phyloP scores from a whole-genome alignment of 2,888 invertebrate species.

The Hoplodrina ambigua region DNA sequence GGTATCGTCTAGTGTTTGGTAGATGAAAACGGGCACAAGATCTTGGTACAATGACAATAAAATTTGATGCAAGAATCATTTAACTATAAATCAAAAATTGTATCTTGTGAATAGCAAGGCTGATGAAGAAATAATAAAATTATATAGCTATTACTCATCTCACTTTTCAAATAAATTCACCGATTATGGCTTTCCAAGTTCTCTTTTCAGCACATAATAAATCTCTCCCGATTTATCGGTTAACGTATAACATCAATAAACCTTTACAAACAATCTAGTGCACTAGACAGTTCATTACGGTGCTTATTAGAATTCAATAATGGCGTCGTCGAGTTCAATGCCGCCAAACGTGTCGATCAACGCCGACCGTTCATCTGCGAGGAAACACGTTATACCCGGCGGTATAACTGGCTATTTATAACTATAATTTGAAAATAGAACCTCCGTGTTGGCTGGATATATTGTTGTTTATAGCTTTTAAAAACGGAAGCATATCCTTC shows the following conservation, averaged over 20 bases:
- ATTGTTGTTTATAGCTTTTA: slow-evolving; percentile 35
- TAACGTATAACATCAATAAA: slow-evolving; percentile 29
- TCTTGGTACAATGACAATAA: too few relatives aligned
- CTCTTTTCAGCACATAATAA: slow-evolving; percentile 4
- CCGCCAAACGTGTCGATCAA: slow-evolving; percentile 65
- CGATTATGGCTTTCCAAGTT: background rate
- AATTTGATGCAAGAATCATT: too few relatives aligned
- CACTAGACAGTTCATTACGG: slow-evolving; percentile 58
- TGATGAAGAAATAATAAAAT: too few relatives aligned
- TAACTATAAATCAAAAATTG: too few relatives aligned
- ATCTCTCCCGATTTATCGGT: slow-evolving; percentile 16
- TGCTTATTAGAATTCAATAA: slow-evolving; percentile 72
- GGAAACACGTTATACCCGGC: slow-evolving; percentile 46
- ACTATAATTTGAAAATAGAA: slow-evolving; percentile 59
- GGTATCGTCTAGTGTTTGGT: too few relatives aligned
- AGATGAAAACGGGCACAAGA: too few relatives aligned
- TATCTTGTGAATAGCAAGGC: too few relatives aligned
- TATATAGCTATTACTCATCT: too few relatives aligned
- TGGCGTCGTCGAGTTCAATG: slow-evolving; percentile 70
- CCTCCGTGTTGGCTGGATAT: slow-evolving; percentile 36
- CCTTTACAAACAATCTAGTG: slow-evolving; percentile 50
- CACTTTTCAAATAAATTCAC: background rate
- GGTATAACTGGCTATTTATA: slow-evolving; percentile 54
- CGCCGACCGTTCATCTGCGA: slow-evolving; percentile 55
- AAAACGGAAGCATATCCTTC: slow-evolving; percentile 12